Evolutionary conservation across 2,888 invertebrate genomes (phyloP), one percentile per base, ranked within the genome.

Genomic region (Drosophila aldrichi): DNA sequence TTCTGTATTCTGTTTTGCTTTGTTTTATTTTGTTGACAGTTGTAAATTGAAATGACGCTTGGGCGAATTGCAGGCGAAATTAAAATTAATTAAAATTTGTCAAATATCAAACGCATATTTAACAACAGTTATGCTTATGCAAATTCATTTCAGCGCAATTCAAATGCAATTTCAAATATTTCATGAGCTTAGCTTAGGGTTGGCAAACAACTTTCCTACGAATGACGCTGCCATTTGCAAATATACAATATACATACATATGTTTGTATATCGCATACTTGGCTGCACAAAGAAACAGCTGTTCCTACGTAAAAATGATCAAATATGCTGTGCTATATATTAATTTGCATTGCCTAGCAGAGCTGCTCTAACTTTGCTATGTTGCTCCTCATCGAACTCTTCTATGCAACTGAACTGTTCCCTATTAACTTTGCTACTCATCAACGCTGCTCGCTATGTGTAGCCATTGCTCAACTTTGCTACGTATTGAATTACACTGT

Each of bases 11-110:
- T 25, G 25, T 29, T 55, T 29, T 29, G 36, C n/a, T 40, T 40
- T 40, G 40, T n/a, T 40, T 52, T 41, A 12, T 56, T 49, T 20
- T 58, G 59, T 55, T 69, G 71, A 75, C 76, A 69, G 36, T 69
- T 41, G 75, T 20, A 71, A 71, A 71, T 75, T 51, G 76, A 71
- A 71, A 55, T 58, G 48, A 74, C 36, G 10, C 43, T 49, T 43
- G 54, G 58, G 43, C 54, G 34, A 25, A 22, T 46, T 41, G 54
- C 34, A 43, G 41, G 16, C 40, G 38, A 52, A 75, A 61, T 75
- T 43, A 32, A 69, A 69, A 49, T 69, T 55, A 66, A 68, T 68
- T 68, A 40, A 66, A 55, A 55, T 48, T n/a, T 68, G 46, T 38
- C 69, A 68, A 40, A 40, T 29, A 18, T 16, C 29, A 44, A 52